Evolutionary conservation across 2,888 invertebrate species (phyloP).

Genomic region (Lepidochitona cinerea): DNA sequence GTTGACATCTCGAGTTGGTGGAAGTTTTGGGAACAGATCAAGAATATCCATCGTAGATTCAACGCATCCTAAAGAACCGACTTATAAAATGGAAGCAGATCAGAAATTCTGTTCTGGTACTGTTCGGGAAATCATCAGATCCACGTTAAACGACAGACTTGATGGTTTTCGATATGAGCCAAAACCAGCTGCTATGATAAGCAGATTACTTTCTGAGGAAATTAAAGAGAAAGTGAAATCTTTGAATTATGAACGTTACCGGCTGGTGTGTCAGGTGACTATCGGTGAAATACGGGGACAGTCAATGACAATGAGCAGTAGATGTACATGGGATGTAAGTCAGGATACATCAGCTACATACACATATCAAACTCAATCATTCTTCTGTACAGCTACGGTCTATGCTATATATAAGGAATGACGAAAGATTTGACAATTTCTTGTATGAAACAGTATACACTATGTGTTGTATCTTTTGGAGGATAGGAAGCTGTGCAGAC

Average conservation of each 20-base stretch:
- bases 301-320: slow-evolving; percentile 36
- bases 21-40: slow-evolving; percentile 20
- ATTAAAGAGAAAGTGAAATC: slow-evolving; percentile 52
- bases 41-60: slow-evolving; percentile 23
- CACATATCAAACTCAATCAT: slow-evolving; percentile 39
- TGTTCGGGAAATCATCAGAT: slow-evolving; percentile 38
- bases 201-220: slow-evolving; percentile 47
- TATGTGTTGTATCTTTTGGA: too few relatives aligned
- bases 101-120: slow-evolving; percentile 34
- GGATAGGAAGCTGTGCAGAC: too few relatives aligned
- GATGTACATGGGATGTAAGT: slow-evolving; percentile 50
- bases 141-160: slow-evolving; percentile 38
- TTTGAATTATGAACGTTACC: slow-evolving; percentile 54
- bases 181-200: slow-evolving; percentile 42
- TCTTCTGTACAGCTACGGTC: slow-evolving; percentile 51
- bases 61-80: slow-evolving; percentile 44
- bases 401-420: slow-evolving; percentile 54
- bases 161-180: slow-evolving; percentile 43
- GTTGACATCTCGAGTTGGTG: slow-evolving; percentile 3
- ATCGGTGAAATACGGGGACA: slow-evolving; percentile 52
- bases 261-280: slow-evolving; percentile 43
- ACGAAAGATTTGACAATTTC: too few relatives aligned
- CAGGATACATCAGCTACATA: slow-evolving; percentile 48
- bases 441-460: too few relatives aligned
- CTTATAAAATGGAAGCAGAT: slow-evolving; percentile 54